These are phyloP conservation scores for Augochlorella aurata DNA, from an alignment of 2,888 invertebrate genomes.

Conservation along the genomic window DNA sequence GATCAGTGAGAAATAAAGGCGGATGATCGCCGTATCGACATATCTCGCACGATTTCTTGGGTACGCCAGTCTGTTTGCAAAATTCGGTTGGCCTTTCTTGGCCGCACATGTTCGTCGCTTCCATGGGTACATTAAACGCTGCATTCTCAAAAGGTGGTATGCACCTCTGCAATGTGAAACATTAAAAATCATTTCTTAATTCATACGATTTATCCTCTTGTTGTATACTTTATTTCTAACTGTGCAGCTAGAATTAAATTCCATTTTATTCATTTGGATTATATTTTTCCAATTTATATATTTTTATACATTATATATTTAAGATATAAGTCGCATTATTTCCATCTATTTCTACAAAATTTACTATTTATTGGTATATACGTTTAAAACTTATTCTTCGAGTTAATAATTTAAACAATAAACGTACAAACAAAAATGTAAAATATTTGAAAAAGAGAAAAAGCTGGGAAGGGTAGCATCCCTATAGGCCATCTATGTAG, in stretches of 20 bases:
- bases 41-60: conserved; percentile 90
- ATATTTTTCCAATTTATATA: not conserved
- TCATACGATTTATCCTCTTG: not conserved
- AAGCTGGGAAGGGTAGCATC: not conserved
- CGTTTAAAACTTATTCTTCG: no score
- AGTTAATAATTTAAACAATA: no score
- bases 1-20: conserved; percentile 92
- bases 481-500: not conserved
- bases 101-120: conserved; percentile 98
- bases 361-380: no score
- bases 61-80: conserved; percentile 95
- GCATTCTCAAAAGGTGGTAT: conserved; percentile 98
- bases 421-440: not conserved
- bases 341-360: no score
- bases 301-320: not conserved
- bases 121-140: conserved; percentile 93
- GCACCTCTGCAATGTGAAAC: conserved; percentile 88
- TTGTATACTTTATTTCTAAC: not conserved
- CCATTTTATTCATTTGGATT: not conserved
- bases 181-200: not conserved
- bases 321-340: no score
- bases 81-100: conserved; percentile 89
- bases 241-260: not conserved
- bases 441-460: not conserved
- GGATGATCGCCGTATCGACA: conserved; percentile 89